These are phyloP conservation scores for Protonemura montana DNA, from an alignment of 2,888 invertebrate species.

Conservation along the genomic window DNA sequence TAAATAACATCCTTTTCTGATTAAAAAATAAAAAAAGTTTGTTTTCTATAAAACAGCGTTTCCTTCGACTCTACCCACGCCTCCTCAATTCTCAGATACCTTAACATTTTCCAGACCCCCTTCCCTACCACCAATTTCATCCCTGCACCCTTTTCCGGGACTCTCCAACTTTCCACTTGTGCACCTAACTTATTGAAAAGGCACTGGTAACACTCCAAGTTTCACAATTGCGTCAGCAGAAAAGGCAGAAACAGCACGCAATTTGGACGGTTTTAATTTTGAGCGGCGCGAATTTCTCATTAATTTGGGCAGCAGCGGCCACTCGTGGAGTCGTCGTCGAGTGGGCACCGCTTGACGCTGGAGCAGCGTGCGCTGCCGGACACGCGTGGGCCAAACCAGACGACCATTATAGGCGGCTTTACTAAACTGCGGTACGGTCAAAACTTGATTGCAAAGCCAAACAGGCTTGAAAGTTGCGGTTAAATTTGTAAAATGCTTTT, in stretches of 20 bases:
- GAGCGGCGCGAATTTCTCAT: constrained; percentile 47
- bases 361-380: not conserved
- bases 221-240: not conserved
- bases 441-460: too few species aligned
- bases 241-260: constrained; percentile 39
- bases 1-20: constrained; percentile 42
- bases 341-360: not conserved
- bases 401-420: not conserved
- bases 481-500: too few species aligned
- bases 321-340: not conserved
- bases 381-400: not conserved
- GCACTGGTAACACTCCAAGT: constrained; percentile 31
- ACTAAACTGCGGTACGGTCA: not conserved
- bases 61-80: not conserved
- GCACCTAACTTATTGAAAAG: constrained; percentile 23
- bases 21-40: constrained; percentile 47
- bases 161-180: constrained; percentile 37
- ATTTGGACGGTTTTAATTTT: constrained; percentile 48
- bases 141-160: not conserved
- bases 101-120: constrained; percentile 30
- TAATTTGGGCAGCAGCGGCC: constrained; percentile 45
- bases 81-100: not conserved
- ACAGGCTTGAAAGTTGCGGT: too few species aligned
- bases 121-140: not conserved
- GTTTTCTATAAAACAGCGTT: not conserved